Evolutionary conservation across 2,797 vertebrate genomes (phyloP).

Genomic region (Ceyx erithaca): DNA sequence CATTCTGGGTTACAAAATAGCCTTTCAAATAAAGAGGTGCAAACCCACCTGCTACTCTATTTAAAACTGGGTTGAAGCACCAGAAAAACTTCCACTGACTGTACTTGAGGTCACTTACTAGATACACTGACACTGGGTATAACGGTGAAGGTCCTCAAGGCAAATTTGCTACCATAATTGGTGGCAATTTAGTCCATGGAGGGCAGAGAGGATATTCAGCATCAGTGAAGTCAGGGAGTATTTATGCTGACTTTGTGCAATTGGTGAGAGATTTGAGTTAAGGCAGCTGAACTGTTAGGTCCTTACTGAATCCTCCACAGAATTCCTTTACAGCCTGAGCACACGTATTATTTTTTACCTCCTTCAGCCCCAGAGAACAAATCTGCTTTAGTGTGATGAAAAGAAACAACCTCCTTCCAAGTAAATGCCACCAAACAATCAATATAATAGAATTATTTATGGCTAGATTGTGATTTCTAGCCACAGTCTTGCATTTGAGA

Average conservation of each 20-base stretch:
- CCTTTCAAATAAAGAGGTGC: neutral
- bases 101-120: neutral
- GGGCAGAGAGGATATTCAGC: neutral
- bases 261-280: neutral
- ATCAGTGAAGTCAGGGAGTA: neutral
- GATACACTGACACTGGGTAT: neutral
- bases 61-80: neutral
- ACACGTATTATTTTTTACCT: slow-evolving; percentile 12
- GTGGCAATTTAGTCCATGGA: neutral
- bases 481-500: neutral
- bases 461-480: neutral
- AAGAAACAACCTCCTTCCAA: slow-evolving; percentile 30
- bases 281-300: slow-evolving; percentile 7
- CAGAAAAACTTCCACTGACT: neutral
- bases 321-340: slow-evolving; percentile 5
- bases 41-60: neutral
- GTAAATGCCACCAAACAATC: slow-evolving; percentile 37
- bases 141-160: neutral
- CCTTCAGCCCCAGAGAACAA: slow-evolving; percentile 1
- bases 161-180: neutral
- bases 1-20: neutral
- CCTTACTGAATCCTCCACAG: neutral
- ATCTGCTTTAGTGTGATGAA: neutral
- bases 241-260: slow-evolving; percentile 2
- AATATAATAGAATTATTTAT: slow-evolving; percentile 26